phyloP scores from a whole-genome alignment of 2,888 invertebrate species.

The Cheilosia soror region DNA sequence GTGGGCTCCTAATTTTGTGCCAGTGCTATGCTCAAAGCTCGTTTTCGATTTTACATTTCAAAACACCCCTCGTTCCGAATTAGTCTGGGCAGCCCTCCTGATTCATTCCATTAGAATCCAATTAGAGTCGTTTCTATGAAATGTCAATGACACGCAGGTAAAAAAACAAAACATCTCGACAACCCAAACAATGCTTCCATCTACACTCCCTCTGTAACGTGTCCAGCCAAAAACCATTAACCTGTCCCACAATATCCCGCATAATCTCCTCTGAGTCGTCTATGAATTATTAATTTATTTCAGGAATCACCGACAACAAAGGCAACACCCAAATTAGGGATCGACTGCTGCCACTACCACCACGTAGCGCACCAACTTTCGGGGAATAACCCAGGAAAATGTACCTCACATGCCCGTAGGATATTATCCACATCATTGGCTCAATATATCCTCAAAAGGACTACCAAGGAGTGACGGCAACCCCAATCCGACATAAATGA shows the following conservation, averaged over 20 bases:
- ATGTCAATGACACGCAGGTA: too few relatives aligned
- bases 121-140: too few relatives aligned
- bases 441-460: too few relatives aligned
- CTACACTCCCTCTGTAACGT: neutral
- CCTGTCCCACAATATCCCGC: conserved; percentile 8
- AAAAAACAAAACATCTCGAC: neutral
- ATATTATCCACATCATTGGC: neutral
- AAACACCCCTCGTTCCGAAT: too few relatives aligned
- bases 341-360: neutral
- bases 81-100: too few relatives aligned
- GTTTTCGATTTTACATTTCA: too few relatives aligned
- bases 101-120: too few relatives aligned
- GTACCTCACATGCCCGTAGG: conserved; percentile 9
- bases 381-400: conserved; percentile 13
- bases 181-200: conserved; percentile 17
- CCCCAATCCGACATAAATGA: conserved; percentile 24
- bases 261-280: conserved; percentile 13
- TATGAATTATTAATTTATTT: conserved; percentile 45
- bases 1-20: too few relatives aligned
- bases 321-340: conserved; percentile 31
- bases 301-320: conserved; percentile 30
- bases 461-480: neutral
- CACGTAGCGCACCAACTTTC: neutral
- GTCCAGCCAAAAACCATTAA: conserved; percentile 19
- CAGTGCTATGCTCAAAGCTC: too few relatives aligned